A percentile compares a stretch with the other conserved stretches of the same genome.
phyloP scores from a whole-genome alignment of 2,888 invertebrate genomes.

The Drosophila limbata region DNA sequence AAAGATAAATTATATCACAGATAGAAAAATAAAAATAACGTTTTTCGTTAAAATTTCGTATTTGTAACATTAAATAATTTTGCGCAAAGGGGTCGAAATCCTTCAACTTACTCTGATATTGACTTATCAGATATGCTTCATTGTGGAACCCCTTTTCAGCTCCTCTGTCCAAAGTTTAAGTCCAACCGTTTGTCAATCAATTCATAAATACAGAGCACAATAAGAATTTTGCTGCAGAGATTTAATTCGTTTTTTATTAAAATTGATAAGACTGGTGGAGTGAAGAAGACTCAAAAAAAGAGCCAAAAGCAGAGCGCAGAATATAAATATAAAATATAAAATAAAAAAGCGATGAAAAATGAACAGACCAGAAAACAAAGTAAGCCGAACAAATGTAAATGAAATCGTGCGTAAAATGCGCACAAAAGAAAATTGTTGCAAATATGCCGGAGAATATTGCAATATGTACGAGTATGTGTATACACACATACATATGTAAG shows the following conservation, averaged over 20 bases:
- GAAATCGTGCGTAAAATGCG: slow-evolving; percentile 78
- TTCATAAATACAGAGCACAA: slow-evolving; percentile 44
- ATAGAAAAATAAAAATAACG: too few species aligned
- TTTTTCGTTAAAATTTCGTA: too few species aligned
- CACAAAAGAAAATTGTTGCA: slow-evolving; percentile 70
- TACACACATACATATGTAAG: too few species aligned
- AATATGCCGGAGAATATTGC: slow-evolving; percentile 59
- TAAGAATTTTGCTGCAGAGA: slow-evolving; percentile 41
- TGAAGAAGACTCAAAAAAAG: slow-evolving; percentile 17
- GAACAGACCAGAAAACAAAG: slow-evolving; percentile 21
- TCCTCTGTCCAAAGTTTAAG: background rate
- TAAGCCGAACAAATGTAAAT: slow-evolving; percentile 73
- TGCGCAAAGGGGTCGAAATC: background rate
- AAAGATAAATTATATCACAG: too few species aligned
- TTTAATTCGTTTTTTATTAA: slow-evolving; percentile 69
- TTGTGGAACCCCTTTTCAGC: background rate
- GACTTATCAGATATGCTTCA: slow-evolving; percentile 3
- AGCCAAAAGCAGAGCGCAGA: slow-evolving; percentile 29
- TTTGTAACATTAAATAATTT: background rate
- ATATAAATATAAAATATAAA: slow-evolving; percentile 25
- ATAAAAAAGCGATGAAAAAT: background rate
- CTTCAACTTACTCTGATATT: background rate
- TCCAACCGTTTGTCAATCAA: slow-evolving; percentile 49
- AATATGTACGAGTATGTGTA: slow-evolving; percentile 25
- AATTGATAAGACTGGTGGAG: slow-evolving; percentile 48